Conservation (phyloP, 2,888 invertebrate species). For the Agriopis leucophaearia region DNA sequence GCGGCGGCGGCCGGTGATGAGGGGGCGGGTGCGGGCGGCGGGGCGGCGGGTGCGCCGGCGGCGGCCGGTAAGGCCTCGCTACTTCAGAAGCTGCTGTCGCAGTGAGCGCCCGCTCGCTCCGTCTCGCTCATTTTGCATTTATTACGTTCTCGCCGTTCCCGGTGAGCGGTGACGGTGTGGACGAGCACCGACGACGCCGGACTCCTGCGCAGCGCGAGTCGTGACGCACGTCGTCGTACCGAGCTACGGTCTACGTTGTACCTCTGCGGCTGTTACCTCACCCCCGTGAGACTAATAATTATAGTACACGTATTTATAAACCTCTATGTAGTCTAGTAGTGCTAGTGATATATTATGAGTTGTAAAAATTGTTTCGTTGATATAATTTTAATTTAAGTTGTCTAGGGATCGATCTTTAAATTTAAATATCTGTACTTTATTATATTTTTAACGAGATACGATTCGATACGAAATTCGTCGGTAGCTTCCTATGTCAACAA, state of each 20-base stretch:
- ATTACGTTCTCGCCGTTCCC: slow-evolving; percentile 66
- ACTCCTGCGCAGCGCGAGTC: slow-evolving; percentile 58
- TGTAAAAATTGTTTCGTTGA: slow-evolving; percentile 74
- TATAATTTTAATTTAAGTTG: slow-evolving; percentile 61
- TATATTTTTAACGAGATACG: slow-evolving; percentile 67
- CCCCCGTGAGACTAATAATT: slow-evolving; percentile 70
- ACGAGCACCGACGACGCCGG: not conserved
- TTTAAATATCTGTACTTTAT: slow-evolving; percentile 47
- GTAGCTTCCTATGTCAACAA: slow-evolving; percentile 77
- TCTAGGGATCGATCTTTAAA: slow-evolving; percentile 62
- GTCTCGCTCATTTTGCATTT: slow-evolving; percentile 72
- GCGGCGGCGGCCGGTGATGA: slow-evolving; percentile 55
- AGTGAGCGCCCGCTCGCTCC: slow-evolving; percentile 80
- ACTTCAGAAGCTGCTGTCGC: slow-evolving; percentile 94
- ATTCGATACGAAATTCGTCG: slow-evolving; percentile 71
- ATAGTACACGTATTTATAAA: slow-evolving; percentile 77
- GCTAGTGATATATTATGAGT: slow-evolving; percentile 78
- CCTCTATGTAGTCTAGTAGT: slow-evolving; percentile 75
- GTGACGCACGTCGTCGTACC: slow-evolving; percentile 62
- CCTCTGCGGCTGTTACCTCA: slow-evolving; percentile 81
- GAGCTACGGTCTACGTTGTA: slow-evolving; percentile 77
- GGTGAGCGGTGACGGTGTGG: too few species aligned
- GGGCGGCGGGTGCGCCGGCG: slow-evolving; percentile 46
- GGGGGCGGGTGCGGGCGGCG: slow-evolving; percentile 47
- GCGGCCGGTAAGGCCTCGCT: slow-evolving; percentile 89